phyloP scores from a whole-genome alignment of 2,113 vertebrate species.

The Balaenoptera acutorostrata region DNA sequence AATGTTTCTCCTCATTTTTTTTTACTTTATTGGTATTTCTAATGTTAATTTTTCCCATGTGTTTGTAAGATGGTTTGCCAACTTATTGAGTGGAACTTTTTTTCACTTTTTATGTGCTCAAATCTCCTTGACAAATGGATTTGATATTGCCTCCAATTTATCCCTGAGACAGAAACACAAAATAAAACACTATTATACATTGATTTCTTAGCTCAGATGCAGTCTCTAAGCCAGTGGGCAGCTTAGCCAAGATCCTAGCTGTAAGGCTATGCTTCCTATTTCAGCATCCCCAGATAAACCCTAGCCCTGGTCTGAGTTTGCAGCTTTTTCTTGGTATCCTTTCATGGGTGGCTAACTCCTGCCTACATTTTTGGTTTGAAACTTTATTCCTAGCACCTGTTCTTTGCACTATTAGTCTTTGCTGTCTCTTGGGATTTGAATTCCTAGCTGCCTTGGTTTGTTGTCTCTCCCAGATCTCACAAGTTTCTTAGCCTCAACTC shows the following conservation, averaged over 20 bases:
- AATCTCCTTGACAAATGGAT: background rate
- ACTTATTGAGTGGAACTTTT: background rate
- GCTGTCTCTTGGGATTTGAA: background rate
- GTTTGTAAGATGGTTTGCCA: background rate
- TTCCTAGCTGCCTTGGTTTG: background rate
- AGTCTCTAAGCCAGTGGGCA: background rate
- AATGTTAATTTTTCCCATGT: background rate
- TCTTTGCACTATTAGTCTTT: background rate
- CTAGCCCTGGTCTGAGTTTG: background rate
- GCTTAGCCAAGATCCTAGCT: background rate
- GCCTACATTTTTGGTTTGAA: background rate
- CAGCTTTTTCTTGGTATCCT: background rate
- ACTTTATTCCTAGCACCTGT: background rate
- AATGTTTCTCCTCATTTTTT: background rate
- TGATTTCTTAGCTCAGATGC: background rate
- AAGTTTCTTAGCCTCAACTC: background rate
- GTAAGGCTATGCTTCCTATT: background rate
- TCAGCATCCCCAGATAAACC: background rate
- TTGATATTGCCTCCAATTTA: background rate
- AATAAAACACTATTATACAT: background rate
- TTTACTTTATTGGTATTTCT: background rate
- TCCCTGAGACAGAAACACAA: background rate
- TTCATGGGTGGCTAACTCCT: background rate
- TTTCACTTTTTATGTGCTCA: background rate
- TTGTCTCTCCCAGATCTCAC: background rate